A percentile compares a stretch with the other conserved stretches of the same genome.
These are phyloP conservation scores for Euschistus heros DNA, from an alignment of 1,140 invertebrate genomes.

Conservation along the genomic window DNA sequence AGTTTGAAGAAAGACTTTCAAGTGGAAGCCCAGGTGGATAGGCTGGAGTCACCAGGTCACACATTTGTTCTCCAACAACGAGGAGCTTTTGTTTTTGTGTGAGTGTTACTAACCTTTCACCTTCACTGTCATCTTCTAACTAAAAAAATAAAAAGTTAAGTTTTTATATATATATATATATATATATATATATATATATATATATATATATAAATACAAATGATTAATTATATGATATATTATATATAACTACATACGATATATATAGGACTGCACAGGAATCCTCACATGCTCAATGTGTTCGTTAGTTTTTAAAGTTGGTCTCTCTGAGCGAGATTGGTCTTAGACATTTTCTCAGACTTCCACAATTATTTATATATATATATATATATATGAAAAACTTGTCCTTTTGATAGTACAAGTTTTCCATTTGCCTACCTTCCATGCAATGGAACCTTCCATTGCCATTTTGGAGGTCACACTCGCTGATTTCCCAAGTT, in stretches of 20 bases:
- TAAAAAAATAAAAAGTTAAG: conserved; percentile 25
- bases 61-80: conserved; percentile 46
- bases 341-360: neutral
- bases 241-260: neutral
- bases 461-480: neutral
- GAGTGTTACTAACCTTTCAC: conserved; percentile 45
- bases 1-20: conserved; percentile 40
- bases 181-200: neutral
- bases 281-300: neutral
- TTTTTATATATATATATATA: neutral
- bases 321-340: neutral
- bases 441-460: neutral
- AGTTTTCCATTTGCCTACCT: neutral
- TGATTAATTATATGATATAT: neutral
- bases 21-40: conserved; percentile 37
- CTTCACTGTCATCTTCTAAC: conserved; percentile 44
- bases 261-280: neutral
- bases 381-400: too few relatives aligned
- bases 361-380: too few relatives aligned
- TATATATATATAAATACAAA: neutral
- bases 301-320: neutral
- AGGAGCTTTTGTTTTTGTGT: conserved; percentile 43
- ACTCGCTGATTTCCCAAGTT: neutral
- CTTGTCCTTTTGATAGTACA: neutral
- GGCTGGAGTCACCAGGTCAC: conserved; percentile 38